Base-by-base conservation (phyloP, 2,797 vertebrate species). In the Onychomys torridus region DNA sequence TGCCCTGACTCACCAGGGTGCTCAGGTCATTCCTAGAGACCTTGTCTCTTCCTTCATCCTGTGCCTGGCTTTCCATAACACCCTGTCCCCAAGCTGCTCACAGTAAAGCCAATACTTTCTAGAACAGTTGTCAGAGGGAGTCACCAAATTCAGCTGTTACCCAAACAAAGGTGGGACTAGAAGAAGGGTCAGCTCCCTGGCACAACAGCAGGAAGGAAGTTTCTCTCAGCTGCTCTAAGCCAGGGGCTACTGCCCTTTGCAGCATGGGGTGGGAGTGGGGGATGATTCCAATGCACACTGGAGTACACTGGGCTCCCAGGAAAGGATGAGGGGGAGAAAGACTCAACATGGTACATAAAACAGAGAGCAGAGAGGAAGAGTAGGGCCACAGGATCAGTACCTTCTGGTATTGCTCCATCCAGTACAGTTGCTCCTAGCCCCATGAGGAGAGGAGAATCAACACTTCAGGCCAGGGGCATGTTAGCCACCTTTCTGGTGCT, bases 51-150 rank as follows among this genome's bases (percentile, higher is more conserved):
- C 29, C 77, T 95, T 93, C 49, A 78, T n/a, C 59, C 84, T 17
- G 6, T 23, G 43, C 37, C 87, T 78, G 49, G 34, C 37, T 94
- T 34, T 75, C 87, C 21, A n/a, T 27, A 69, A 52, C 46, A 49
- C 61, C 43, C 69, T 46, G 23, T 94, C 78, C 49, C 32, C 21
- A 98, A 94, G 96, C 95, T 96, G 77, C 95, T 97, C 97, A 96
- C 96, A 91, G 94, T 97, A 96, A 98, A 98, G 98, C 97, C 97
- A 98, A 98, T 97, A 96, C 94, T 97, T 98, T 98, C 98, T 98
- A 98, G 97, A 98, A 98, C 93, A 98, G 97, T 78, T 97, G 96
- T 95, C 97, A 98, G 96, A 37, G 55, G 97, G 96, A 98, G 91
- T 98, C 97, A 96, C 92, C 90, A 65, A 97, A 98, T 90, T 97